Percentiles rank a stretch among this genome's conserved stretches.
Conservation (phyloP, 1,140 invertebrate species). For the Apis mellifera region DNA sequence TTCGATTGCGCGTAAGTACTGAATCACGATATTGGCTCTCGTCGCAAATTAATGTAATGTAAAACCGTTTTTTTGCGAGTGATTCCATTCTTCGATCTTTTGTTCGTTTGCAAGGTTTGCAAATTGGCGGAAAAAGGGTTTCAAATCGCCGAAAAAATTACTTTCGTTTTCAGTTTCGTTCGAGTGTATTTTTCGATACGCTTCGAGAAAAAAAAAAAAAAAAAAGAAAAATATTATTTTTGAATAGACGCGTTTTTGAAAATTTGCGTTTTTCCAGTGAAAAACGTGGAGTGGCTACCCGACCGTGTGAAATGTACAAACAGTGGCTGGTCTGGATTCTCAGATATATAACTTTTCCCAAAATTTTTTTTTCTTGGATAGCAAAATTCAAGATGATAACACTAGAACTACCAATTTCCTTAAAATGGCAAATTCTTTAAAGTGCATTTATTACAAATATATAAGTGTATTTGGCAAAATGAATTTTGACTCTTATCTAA, state of each 20-base stretch:
- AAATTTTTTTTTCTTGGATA: too few species aligned
- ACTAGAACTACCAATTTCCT: too few species aligned
- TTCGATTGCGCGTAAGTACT: constrained; percentile 37
- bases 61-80: neutral
- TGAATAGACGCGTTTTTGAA: neutral
- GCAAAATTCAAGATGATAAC: too few species aligned
- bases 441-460: too few species aligned
- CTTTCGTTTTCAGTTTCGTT: neutral
- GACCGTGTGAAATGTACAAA: constrained; percentile 17
- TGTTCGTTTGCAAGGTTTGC: neutral
- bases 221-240: neutral
- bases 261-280: too few species aligned
- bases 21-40: constrained; percentile 13
- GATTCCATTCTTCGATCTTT: neutral
- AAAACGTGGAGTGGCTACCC: neutral
- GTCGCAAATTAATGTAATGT: neutral
- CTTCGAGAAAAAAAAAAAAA: neutral
- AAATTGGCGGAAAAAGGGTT: neutral
- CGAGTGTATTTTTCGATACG: neutral
- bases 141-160: neutral
- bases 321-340: neutral
- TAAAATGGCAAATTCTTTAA: too few species aligned
- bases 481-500: too few species aligned
- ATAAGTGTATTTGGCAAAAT: too few species aligned
- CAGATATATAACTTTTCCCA: neutral